Evolutionary conservation across 2,797 vertebrate genomes (phyloP).

Genomic region (Jordanella pulchra): DNA sequence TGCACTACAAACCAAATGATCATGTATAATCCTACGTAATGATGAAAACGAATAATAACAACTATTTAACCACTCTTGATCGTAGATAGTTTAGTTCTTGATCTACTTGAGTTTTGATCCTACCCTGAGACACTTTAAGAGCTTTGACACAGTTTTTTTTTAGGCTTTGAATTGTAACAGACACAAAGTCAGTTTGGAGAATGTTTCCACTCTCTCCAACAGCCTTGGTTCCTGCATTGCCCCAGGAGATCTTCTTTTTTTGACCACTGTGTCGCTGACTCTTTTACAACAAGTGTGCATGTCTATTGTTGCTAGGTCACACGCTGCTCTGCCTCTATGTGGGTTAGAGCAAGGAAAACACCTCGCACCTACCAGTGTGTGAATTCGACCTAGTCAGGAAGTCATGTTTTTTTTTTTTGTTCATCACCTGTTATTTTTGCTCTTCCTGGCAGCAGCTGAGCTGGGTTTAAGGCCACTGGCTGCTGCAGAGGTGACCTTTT

Average conservation of each 20-base stretch:
- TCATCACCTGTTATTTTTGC: constrained; percentile 29
- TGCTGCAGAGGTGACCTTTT: constrained; percentile 21
- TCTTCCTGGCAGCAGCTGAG: constrained; percentile 28
- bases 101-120: neutral
- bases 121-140: neutral
- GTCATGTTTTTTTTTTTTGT: constrained; percentile 41
- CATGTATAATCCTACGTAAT: neutral
- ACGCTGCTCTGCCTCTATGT: constrained; percentile 25
- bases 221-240: constrained; percentile 42
- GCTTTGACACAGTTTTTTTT: constrained; percentile 7
- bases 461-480: constrained; percentile 10
- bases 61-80: neutral
- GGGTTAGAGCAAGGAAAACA: constrained; percentile 47
- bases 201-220: constrained; percentile 36
- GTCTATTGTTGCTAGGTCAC: constrained; percentile 37
- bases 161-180: too few relatives aligned
- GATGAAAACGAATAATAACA: neutral
- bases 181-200: constrained; percentile 53
- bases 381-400: constrained; percentile 40
- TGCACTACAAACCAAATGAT: neutral
- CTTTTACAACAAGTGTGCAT: constrained; percentile 21
- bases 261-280: constrained; percentile 27
- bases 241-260: constrained; percentile 39
- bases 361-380: constrained; percentile 44
- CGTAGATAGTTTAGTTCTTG: neutral